phyloP scores from a whole-genome alignment of 2,113 vertebrate species.

The Notothenia rossii region DNA sequence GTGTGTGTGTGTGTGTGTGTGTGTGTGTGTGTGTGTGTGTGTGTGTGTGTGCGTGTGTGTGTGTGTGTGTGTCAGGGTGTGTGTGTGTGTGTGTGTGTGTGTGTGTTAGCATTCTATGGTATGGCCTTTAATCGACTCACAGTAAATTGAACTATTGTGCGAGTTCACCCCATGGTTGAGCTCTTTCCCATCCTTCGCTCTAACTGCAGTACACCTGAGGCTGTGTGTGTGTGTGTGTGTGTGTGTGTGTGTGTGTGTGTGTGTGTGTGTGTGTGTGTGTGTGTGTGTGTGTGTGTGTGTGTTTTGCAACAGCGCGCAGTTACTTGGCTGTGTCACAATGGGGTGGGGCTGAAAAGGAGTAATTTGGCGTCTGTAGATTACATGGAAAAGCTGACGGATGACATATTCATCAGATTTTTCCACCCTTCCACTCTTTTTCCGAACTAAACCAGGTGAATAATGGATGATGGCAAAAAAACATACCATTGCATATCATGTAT shows the following conservation, averaged over 20 bases:
- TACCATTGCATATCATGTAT: conserved; percentile 12
- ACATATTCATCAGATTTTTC: conserved; percentile 72
- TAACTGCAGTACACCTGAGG: conserved; percentile 50
- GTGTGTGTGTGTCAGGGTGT: conserved; percentile 10
- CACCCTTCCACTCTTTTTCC: conserved; percentile 29
- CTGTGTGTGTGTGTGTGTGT: conserved; percentile 29
- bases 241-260: conserved; percentile 19
- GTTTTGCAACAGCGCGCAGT: conserved; percentile 41
- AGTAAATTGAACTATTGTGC: conserved; percentile 43
- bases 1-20: conserved; percentile 21
- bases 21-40: conserved; percentile 17
- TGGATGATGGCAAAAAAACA: conserved; percentile 19
- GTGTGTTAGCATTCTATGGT: conserved; percentile 15
- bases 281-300: conserved; percentile 8
- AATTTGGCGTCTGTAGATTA: conserved; percentile 52
- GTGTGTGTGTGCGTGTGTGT: conserved; percentile 2
- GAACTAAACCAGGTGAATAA: conserved; percentile 8
- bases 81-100: conserved; percentile 18
- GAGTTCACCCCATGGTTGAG: conserved; percentile 42
- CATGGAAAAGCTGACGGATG: conserved; percentile 68
- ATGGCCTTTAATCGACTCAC: conserved; percentile 54
- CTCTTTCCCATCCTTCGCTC: conserved; percentile 39
- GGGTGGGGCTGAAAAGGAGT: conserved; percentile 56
- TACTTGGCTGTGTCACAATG: conserved; percentile 42
- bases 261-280: conserved; percentile 33